Evolutionary conservation across 2,797 vertebrate species (phyloP), one percentile per base, ranked within the genome.

Genomic region (Coracias cyanogaster): DNA sequence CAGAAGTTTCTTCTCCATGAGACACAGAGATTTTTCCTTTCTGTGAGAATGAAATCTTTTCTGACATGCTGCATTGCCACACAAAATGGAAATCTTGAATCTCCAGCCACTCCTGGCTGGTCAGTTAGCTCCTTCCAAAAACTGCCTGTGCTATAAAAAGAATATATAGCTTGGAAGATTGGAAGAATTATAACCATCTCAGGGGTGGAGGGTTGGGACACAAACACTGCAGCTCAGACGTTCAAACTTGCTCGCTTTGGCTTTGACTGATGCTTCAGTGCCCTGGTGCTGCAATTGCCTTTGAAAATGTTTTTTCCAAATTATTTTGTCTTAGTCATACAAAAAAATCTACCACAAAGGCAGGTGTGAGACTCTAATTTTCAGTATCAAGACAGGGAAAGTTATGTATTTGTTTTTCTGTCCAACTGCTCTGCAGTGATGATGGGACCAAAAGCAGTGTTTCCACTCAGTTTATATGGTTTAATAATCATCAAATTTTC

Each of bases 21-120:
- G 74, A 89, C 52, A 71, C 15, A 31, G 54, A 84, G 49, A 64
- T 90, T 95, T 93, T 97, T 96, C 92, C 94, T 96, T 86, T 90
- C 0, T 2, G 28, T 52, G 73, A 90, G 70, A 94, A 14, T 60
- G 55, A 96, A 94, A 92, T 89, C 62, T 83, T 82, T 95, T 94
- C 79, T 93, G 95, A 96, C 73, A 28, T 66, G 83, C 74, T 0
- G 0, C 86, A 90, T 31, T 94, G 70, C 89, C 83, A 73, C 51
- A 46, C 46, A 66, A 89, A 90, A 92, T 90, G 67, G 90, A 96
- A 97, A 96, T 70, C 55, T 60, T 79, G 73, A 90, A 62, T 94
- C 84, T 96, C 83, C 82, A 95, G 77, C 52, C 70, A 14, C 84
- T 82, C 78, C 58, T 92, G 73, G 19, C 72, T 72, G 54, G 46